These are phyloP conservation scores for Drosophila demipolita DNA, from an alignment of 2,888 invertebrate genomes.

Conservation along the genomic window DNA sequence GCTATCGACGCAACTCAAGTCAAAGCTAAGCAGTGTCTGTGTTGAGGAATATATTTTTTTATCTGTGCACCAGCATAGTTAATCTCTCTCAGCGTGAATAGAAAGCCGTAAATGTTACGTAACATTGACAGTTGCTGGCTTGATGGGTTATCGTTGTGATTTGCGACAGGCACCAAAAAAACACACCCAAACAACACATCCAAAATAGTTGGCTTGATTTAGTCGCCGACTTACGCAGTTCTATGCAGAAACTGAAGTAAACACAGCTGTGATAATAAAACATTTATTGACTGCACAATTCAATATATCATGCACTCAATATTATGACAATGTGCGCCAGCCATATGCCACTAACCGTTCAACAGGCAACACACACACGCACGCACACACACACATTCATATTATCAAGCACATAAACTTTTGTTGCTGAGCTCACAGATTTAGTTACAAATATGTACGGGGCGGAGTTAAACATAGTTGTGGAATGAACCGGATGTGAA, in stretches of 20 bases:
- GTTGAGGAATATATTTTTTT: constrained; percentile 33
- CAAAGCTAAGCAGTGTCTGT: constrained; percentile 20
- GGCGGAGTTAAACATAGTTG: background rate
- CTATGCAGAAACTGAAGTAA: constrained; percentile 49
- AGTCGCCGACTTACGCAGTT: constrained; percentile 21
- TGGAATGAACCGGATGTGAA: background rate
- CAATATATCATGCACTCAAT: constrained; percentile 80
- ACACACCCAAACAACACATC: background rate
- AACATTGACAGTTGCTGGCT: constrained; percentile 17
- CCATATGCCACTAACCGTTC: constrained; percentile 31
- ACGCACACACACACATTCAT: constrained; percentile 14
- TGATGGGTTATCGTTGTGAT: constrained; percentile 13
- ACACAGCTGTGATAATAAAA: constrained; percentile 73
- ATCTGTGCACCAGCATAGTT: background rate
- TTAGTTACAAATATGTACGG: constrained; percentile 62
- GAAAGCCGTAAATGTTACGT: constrained; percentile 12
- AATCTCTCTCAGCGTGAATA: background rate
- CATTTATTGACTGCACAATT: constrained; percentile 80
- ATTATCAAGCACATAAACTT: constrained; percentile 51
- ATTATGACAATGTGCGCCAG: constrained; percentile 77
- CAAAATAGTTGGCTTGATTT: constrained; percentile 16
- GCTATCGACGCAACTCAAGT: constrained; percentile 16
- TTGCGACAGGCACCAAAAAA: background rate
- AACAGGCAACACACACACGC: constrained; percentile 35
- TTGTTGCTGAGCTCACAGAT: constrained; percentile 57